These are phyloP conservation scores for Clistopyga incitator DNA, from an alignment of 2,888 invertebrate species.

Conservation along the genomic window DNA sequence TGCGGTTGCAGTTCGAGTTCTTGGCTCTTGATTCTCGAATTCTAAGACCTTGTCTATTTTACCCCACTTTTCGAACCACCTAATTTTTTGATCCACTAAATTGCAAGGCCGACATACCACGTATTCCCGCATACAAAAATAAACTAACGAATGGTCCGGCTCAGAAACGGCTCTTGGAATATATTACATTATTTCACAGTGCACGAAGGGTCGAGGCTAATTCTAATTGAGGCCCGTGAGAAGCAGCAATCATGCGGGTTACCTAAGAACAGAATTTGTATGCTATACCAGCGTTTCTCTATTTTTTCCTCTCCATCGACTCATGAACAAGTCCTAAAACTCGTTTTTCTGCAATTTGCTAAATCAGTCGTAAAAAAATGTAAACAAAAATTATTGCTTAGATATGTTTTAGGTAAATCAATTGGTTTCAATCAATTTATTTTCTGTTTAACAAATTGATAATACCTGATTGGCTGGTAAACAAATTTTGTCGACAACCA, in stretches of 20 bases:
- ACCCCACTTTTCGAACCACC: constrained; percentile 14
- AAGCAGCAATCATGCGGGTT: background rate
- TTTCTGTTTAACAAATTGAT: too few relatives aligned
- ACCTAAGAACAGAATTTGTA: constrained; percentile 1
- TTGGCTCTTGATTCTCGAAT: constrained; percentile 34
- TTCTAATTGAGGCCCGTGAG: constrained; percentile 36
- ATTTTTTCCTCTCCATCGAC: background rate
- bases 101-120: constrained; percentile 30
- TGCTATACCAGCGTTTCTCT: background rate
- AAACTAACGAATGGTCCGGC: constrained; percentile 2
- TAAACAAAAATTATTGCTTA: too few relatives aligned
- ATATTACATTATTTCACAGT: constrained; percentile 35
- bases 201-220: constrained; percentile 42
- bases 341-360: background rate
- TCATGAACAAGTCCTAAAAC: background rate
- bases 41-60: background rate
- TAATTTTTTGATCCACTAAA: constrained; percentile 26
- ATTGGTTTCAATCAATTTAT: too few relatives aligned
- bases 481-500: too few relatives aligned
- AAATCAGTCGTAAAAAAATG: too few relatives aligned
- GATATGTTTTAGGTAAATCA: too few relatives aligned
- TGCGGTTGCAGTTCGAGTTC: constrained; percentile 11
- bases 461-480: too few relatives aligned
- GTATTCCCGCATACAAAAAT: constrained; percentile 38
- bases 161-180: constrained; percentile 10